Evolutionary conservation across 2,888 invertebrate species (phyloP), one percentile per base, ranked within the genome.

Genomic region (Digitonthophagus gazella): DNA sequence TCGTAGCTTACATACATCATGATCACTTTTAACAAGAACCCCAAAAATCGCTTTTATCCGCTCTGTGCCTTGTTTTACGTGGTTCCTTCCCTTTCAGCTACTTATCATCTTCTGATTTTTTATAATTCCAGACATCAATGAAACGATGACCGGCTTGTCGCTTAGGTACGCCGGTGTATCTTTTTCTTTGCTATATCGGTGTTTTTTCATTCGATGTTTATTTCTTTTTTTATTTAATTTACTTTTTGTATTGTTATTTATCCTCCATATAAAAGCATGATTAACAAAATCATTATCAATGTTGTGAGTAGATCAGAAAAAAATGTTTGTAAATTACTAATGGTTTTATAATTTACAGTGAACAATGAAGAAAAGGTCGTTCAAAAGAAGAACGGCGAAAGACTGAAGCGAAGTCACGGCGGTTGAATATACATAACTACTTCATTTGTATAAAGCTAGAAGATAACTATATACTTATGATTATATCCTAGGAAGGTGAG

Each of bases 121-220:
- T 19, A 54, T 58, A 58, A 64, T 64, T 28, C 58, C 56, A 28
- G 58, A 15, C 44, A 14, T 64, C 14, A 61, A 67, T 64, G 57
- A 57, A 61, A 69, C 71, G 71, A 68, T 66, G 72, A 72, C 67
- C 71, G 71, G 69, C 64, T 6, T 44, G 66, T 57, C 67, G 54
- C 28, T 16, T 69, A 69, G 69, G 69, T 69, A 69, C 67, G 69
- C 67, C 64, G 22, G 66, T 15, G 14, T 15, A 15, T 57, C 14
- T 67, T 64, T 44, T 44, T 5, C 11, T 44, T 44, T 2, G 28
- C 28, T 44, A 8, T 44, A 44, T 44, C 28, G 11, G 28, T 44
- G 28, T 44, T n/a, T n/a, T n/a, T n/a, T 28, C 20, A 58, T 66
- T 8, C 14, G 14, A 56, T 67, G 3, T 2, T 55, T 67, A 18